Evolutionary conservation across 2,888 invertebrate species (phyloP).

Genomic region (Mylabris sibirica): DNA sequence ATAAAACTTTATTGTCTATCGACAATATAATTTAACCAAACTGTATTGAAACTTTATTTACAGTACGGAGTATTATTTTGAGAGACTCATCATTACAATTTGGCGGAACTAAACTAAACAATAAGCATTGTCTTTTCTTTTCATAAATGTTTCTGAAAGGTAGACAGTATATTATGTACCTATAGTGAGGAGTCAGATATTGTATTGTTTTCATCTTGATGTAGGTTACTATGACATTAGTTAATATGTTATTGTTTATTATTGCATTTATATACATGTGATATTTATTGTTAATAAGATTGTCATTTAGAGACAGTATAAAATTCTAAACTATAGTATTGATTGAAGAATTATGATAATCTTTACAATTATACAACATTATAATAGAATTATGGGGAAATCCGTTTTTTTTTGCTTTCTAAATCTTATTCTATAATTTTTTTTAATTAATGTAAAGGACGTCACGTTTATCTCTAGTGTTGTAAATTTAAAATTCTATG

Average conservation of each 20-base stretch:
- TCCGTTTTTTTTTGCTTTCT: background rate
- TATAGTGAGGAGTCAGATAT: conserved; percentile 12
- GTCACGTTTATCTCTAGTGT: background rate
- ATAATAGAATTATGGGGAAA: background rate
- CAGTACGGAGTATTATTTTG: conserved; percentile 1
- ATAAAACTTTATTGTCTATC: conserved; percentile 6
- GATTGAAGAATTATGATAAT: background rate
- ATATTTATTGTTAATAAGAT: conserved; percentile 20
- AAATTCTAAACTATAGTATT: background rate
- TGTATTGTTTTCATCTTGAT: conserved; percentile 15
- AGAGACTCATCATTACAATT: background rate
- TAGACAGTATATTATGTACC: background rate
- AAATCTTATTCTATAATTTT: background rate
- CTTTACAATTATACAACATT: background rate
- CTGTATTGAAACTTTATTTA: conserved; percentile 3
- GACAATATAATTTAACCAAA: background rate
- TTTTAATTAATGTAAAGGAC: background rate
- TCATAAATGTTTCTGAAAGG: background rate
- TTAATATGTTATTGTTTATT: conserved; percentile 15
- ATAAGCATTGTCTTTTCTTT: background rate
- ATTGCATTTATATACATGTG: conserved; percentile 13
- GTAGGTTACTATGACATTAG: conserved; percentile 26
- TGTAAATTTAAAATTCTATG: background rate
- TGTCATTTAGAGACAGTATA: conserved; percentile 15
- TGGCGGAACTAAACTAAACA: conserved; percentile 5